Evolutionary conservation across 2,888 invertebrate species (phyloP).

Genomic region (Acleris emargana): DNA sequence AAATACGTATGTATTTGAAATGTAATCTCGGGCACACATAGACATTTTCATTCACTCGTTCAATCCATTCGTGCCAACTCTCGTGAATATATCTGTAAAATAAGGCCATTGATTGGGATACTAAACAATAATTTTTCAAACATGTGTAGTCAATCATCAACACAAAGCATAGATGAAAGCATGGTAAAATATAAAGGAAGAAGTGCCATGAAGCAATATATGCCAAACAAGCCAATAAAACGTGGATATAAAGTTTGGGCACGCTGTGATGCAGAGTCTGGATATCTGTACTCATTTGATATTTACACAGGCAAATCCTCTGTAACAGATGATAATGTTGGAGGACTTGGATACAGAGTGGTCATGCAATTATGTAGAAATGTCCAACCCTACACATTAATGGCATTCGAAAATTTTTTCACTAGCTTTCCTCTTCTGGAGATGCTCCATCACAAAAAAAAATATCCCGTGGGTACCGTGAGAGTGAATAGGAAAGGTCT

Average conservation of each 20-base stretch:
- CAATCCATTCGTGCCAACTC: too few species aligned
- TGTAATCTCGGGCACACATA: too few species aligned
- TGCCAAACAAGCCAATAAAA: conserved; percentile 6
- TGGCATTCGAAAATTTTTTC: conserved; percentile 17
- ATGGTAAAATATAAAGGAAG: neutral
- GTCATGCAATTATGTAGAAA: neutral
- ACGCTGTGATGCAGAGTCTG: conserved; percentile 1
- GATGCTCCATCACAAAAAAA: too few species aligned
- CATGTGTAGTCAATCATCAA: neutral
- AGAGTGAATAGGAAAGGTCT: too few species aligned
- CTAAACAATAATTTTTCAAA: conserved; percentile 1
- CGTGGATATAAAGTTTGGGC: conserved; percentile 10
- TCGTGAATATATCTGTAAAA: too few species aligned
- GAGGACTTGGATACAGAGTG: conserved; percentile 12
- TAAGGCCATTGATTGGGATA: conserved; percentile 4
- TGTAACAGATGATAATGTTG: neutral
- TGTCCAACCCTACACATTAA: neutral
- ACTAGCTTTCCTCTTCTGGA: neutral
- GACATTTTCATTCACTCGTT: too few species aligned
- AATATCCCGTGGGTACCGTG: too few species aligned
- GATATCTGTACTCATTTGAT: conserved; percentile 2
- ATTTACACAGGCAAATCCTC: neutral
- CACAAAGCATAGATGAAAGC: too few species aligned
- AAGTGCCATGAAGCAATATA: conserved; percentile 1
- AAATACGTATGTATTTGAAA: too few species aligned